These are phyloP conservation scores for Cassiopea xamachana DNA, from an alignment of 30 jellyfish, hydroid and myxozoan species.

Conservation along the genomic window DNA sequence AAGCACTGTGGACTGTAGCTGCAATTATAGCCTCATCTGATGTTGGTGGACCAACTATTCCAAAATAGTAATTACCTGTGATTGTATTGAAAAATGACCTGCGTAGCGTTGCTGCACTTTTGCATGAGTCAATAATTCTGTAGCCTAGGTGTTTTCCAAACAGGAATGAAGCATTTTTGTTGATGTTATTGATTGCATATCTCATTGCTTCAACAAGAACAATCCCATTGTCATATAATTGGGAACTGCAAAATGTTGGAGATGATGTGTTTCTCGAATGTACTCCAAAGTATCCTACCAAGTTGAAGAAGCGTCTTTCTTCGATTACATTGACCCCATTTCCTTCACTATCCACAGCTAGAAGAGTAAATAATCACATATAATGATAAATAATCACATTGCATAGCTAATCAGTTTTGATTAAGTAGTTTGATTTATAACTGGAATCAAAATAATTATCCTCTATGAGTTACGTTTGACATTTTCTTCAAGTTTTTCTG, in stretches of 20 bases:
- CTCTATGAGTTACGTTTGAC: too few species aligned
- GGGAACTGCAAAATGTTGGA: slow-evolving; percentile 39
- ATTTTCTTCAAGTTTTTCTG: too few species aligned
- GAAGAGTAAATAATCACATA: background rate
- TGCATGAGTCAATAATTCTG: slow-evolving; percentile 64
- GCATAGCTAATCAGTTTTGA: too few species aligned
- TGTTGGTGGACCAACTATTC: slow-evolving; percentile 77
- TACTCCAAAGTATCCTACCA: slow-evolving; percentile 73
- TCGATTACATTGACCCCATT: slow-evolving; percentile 34
- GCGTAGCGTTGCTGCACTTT: slow-evolving; percentile 55
- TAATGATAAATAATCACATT: background rate
- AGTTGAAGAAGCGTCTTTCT: background rate
- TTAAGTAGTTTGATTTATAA: too few species aligned
- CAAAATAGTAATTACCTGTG: background rate
- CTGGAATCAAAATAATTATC: too few species aligned
- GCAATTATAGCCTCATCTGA: slow-evolving; percentile 72
- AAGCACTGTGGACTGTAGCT: slow-evolving; percentile 67
- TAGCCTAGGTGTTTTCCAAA: slow-evolving; percentile 49
- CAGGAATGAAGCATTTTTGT: background rate
- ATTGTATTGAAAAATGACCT: slow-evolving; percentile 16
- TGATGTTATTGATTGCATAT: slow-evolving; percentile 42
- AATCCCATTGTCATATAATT: slow-evolving; percentile 42
- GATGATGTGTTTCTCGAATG: slow-evolving; percentile 46
- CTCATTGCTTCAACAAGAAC: slow-evolving; percentile 72
- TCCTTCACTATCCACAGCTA: slow-evolving; percentile 37